Conservation (phyloP, 2,113 vertebrate genomes). For the Laticauda laticaudata region DNA sequence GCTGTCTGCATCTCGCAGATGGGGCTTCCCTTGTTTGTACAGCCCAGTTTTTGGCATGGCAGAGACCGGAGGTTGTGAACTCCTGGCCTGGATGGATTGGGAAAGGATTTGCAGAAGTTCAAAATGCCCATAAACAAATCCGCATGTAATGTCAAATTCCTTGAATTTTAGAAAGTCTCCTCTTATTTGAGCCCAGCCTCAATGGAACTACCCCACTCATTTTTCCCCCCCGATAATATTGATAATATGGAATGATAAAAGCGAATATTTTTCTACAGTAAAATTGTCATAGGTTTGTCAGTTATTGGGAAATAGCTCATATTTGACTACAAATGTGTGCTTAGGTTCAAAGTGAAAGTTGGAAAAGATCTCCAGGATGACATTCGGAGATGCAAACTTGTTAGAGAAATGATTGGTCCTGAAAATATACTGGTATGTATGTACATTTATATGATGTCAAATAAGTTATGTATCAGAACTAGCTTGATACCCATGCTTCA, state of each 20-base stretch:
- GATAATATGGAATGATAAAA: constrained; percentile 11
- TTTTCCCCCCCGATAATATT: constrained; percentile 26
- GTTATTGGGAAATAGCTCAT: constrained; percentile 14
- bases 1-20: too few relatives aligned
- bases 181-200: not conserved
- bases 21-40: too few relatives aligned
- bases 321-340: constrained; percentile 21
- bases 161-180: not conserved
- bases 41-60: too few relatives aligned
- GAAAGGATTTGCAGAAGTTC: not conserved
- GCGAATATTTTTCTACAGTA: not conserved
- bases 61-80: too few relatives aligned
- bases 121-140: not conserved
- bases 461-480: constrained; percentile 2
- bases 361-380: constrained; percentile 77
- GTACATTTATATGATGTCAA: not conserved
- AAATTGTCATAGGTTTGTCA: constrained; percentile 7
- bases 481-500: too few relatives aligned
- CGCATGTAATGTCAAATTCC: not conserved
- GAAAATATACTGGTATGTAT: constrained; percentile 70
- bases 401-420: constrained; percentile 73
- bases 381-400: constrained; percentile 71
- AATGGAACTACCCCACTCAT: not conserved
- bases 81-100: not conserved
- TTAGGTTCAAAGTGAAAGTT: constrained; percentile 82